Conservation (phyloP, 2,888 invertebrate species). For the Griposia aprilina region DNA sequence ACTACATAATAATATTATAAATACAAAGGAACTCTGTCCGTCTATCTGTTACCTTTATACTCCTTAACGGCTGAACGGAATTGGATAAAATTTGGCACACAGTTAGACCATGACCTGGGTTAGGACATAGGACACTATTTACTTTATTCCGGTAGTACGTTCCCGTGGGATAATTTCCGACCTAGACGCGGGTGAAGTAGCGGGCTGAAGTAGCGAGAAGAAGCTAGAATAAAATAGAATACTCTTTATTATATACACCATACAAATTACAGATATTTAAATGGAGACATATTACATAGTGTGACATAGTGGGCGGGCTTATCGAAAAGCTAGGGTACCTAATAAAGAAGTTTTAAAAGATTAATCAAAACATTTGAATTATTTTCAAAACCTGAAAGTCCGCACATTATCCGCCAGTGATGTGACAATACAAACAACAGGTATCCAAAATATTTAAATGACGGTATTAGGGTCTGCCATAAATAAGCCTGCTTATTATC, state of each 20-base stretch:
- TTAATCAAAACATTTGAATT: neutral
- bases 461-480: constrained; percentile 36
- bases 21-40: too few relatives aligned
- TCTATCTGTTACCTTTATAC: too few relatives aligned
- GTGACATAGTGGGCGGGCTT: neutral
- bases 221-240: neutral
- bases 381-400: neutral
- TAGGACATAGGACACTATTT: neutral
- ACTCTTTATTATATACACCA: neutral
- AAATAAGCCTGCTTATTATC: constrained; percentile 53
- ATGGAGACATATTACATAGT: neutral
- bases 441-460: constrained; percentile 51
- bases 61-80: too few relatives aligned
- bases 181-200: too few relatives aligned
- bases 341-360: neutral
- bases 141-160: too few relatives aligned
- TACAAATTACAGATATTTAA: neutral
- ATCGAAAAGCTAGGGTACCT: neutral
- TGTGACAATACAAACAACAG: constrained; percentile 3
- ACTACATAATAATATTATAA: too few relatives aligned
- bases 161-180: neutral
- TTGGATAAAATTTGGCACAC: neutral
- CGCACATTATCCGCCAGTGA: neutral
- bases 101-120: too few relatives aligned
- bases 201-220: too few relatives aligned